Evolutionary conservation across 2,888 invertebrate species (phyloP).

Genomic region (Spodoptera littoralis): DNA sequence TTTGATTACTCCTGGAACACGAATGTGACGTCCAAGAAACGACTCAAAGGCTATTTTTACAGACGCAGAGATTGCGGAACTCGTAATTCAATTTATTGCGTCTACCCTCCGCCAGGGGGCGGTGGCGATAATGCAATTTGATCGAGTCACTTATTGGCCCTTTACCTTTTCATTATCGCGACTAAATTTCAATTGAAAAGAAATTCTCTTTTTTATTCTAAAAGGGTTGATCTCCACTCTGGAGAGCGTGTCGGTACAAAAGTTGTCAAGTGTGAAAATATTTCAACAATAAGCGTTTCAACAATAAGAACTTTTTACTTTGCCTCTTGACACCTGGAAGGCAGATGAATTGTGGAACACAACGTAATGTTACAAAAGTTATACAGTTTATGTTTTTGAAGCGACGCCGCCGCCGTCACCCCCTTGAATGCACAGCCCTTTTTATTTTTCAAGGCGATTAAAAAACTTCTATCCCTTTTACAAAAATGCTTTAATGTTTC

Average conservation of each 20-base stretch:
- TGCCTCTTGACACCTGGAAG: slow-evolving; percentile 75
- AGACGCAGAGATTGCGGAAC: slow-evolving; percentile 75
- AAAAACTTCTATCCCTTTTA: slow-evolving; percentile 72
- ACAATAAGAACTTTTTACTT: slow-evolving; percentile 78
- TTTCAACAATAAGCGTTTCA: slow-evolving; percentile 67
- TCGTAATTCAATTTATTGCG: slow-evolving; percentile 83
- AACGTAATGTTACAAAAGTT: slow-evolving; percentile 60
- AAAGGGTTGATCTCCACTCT: slow-evolving; percentile 52
- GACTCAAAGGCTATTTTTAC: slow-evolving; percentile 76
- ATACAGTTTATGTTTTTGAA: slow-evolving; percentile 62
- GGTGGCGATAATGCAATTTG: slow-evolving; percentile 83
- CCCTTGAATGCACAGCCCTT: slow-evolving; percentile 64
- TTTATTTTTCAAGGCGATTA: slow-evolving; percentile 72
- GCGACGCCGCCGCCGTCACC: slow-evolving; percentile 43
- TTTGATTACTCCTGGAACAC: slow-evolving; percentile 64
- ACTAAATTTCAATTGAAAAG: slow-evolving; percentile 71
- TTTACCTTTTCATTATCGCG: slow-evolving; percentile 82
- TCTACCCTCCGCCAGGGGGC: slow-evolving; percentile 74
- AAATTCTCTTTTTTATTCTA: slow-evolving; percentile 47
- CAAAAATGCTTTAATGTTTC: slow-evolving; percentile 63
- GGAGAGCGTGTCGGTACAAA: slow-evolving; percentile 48
- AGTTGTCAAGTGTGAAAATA: slow-evolving; percentile 68
- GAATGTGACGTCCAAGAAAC: slow-evolving; percentile 56
- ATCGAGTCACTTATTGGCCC: slow-evolving; percentile 84
- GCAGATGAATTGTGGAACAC: slow-evolving; percentile 74